Evolutionary conservation across 1,140 invertebrate species (phyloP).

Genomic region (Nilaparvata lugens): DNA sequence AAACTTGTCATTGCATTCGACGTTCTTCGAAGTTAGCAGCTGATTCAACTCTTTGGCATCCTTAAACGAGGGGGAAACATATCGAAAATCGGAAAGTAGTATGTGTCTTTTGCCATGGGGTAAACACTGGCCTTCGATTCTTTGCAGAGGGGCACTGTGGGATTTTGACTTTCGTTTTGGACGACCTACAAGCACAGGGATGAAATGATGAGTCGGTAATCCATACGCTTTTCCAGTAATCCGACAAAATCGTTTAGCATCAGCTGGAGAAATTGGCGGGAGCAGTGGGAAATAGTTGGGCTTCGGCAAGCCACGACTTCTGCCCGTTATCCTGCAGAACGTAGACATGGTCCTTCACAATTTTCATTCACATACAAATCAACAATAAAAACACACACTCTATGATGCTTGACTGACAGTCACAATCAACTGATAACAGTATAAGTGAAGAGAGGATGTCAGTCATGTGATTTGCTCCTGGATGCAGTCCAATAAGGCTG

Average conservation of each 20-base stretch:
- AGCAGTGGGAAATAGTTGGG: slow-evolving; percentile 75
- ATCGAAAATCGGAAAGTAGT: slow-evolving; percentile 57
- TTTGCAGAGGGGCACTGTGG: slow-evolving; percentile 44
- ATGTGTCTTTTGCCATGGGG: slow-evolving; percentile 45
- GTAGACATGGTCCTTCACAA: slow-evolving; percentile 29
- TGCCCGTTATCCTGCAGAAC: slow-evolving; percentile 72
- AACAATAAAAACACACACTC: neutral
- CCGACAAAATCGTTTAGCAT: slow-evolving; percentile 66
- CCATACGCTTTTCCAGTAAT: slow-evolving; percentile 75
- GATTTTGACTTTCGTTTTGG: slow-evolving; percentile 37
- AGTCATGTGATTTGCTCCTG: neutral
- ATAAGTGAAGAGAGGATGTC: neutral
- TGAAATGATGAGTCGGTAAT: slow-evolving; percentile 64
- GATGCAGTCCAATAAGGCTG: neutral
- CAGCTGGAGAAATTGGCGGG: slow-evolving; percentile 68
- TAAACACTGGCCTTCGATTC: slow-evolving; percentile 23
- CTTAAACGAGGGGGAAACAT: slow-evolving; percentile 61
- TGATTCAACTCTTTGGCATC: slow-evolving; percentile 50
- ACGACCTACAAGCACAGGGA: slow-evolving; percentile 55
- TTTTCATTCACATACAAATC: neutral
- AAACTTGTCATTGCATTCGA: slow-evolving; percentile 44
- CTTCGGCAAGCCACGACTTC: slow-evolving; percentile 65
- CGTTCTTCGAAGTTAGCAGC: slow-evolving; percentile 48
- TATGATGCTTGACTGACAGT: neutral
- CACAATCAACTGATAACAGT: neutral